Evolutionary conservation across 2,888 invertebrate species (phyloP), one percentile per base, ranked within the genome.

Genomic region (Thalpophila matura): DNA sequence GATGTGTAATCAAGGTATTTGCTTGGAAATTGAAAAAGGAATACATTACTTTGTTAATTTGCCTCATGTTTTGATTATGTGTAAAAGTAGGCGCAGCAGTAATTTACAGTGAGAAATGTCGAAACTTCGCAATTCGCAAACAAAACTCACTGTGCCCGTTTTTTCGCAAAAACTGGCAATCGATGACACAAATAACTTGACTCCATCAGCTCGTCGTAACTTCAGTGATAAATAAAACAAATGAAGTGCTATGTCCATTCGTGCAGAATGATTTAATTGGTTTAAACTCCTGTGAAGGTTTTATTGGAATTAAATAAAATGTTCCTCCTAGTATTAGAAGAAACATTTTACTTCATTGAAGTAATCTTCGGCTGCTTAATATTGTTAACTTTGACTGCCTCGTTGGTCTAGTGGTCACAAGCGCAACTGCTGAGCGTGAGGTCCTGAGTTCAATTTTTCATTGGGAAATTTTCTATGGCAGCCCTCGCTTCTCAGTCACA

Each of bases 201-300:
- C 31, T 18, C n/a, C 2, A 16, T 24, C 6, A 20, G 12, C 29
- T 42, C 0, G 18, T 9, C n/a, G n/a, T 45, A 18, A 24, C 12
- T 12, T 60, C 12, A 14, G 10, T 24, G n/a, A 12, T 6, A 46
- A 29, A 29, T 43, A 27, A n/a, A 43, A 42, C 26, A 33, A 26
- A 43, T 24, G 1, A 45, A 61, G 3, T 20, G 18, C 14, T 9
- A 5, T 22, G 35, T 57, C 27, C 4, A 14, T 29, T 46, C 46
- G 14, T 24, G 14, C 12, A 46, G 9, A 37, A 45, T 4, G 29
- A 38, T 59, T 59, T 59, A 59, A 45, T 59, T 45, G 18, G 24
- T 5, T 1, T 24, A 6, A 9, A 33, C 29, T 29, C 16, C n/a
- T 6, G n/a, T 3, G 1, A 12, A 16, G 0, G n/a, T 14, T 4